A percentile compares a stretch with the other conserved stretches of the same genome.
phyloP scores from a whole-genome alignment of 2,797 vertebrate genomes.

The Molossus molossus region DNA sequence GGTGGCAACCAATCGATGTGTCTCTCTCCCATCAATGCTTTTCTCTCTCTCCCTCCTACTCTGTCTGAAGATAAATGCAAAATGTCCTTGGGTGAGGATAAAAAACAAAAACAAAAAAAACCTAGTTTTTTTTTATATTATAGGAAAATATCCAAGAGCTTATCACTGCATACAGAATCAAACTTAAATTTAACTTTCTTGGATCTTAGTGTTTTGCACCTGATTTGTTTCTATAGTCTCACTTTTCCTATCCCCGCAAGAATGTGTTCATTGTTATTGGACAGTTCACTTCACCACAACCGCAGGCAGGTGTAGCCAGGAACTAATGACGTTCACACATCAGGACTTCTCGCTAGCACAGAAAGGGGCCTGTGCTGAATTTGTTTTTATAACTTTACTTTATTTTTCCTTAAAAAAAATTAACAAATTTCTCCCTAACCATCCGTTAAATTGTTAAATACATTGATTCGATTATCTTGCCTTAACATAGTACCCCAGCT shows the following conservation, averaged over 20 bases:
- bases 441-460: conserved; percentile 33
- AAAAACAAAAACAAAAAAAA: background rate
- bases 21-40: too few species aligned
- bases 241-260: background rate
- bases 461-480: background rate
- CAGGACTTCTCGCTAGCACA: background rate
- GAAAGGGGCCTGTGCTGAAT: background rate
- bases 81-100: too few species aligned
- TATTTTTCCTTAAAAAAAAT: conserved; percentile 34
- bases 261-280: background rate
- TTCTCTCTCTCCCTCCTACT: too few species aligned
- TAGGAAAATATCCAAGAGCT: background rate
- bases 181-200: background rate
- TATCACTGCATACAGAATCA: background rate
- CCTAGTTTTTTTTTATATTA: background rate
- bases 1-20: too few species aligned
- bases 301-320: background rate
- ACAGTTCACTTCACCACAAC: background rate
- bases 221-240: background rate
- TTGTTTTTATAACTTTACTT: conserved; percentile 54
- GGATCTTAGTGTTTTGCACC: background rate
- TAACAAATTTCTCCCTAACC: background rate
- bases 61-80: too few species aligned
- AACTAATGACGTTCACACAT: conserved; percentile 3
- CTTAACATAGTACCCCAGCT: background rate